Conservation (phyloP, 2,888 invertebrate genomes). For the Athrips mouffetella region DNA sequence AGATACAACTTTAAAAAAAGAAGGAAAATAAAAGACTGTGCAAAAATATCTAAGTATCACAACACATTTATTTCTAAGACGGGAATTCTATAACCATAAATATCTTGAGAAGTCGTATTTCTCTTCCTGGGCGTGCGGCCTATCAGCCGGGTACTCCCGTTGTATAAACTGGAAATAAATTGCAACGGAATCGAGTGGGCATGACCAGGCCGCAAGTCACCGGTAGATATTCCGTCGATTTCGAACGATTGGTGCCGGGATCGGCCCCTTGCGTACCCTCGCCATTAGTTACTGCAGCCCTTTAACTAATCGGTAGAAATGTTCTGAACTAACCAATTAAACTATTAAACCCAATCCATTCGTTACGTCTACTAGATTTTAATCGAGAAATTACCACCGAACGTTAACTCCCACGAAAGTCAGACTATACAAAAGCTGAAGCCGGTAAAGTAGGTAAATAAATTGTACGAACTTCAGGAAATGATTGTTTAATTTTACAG, state of each 20-base stretch:
- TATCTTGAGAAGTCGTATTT: too few relatives aligned
- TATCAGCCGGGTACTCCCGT: too few relatives aligned
- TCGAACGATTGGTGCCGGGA: slow-evolving; percentile 11
- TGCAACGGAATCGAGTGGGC: too few relatives aligned
- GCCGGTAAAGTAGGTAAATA: not conserved
- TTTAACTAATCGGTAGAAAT: slow-evolving; percentile 32
- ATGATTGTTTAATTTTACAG: not conserved
- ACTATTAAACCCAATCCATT: slow-evolving; percentile 18
- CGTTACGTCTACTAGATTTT: not conserved
- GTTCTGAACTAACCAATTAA: slow-evolving; percentile 32
- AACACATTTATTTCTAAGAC: too few relatives aligned
- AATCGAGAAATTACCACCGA: not conserved
- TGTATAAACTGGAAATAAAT: too few relatives aligned
- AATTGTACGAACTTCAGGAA: not conserved
- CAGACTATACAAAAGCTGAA: not conserved
- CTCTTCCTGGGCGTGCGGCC: too few relatives aligned
- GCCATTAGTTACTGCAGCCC: slow-evolving; percentile 36
- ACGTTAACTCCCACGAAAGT: not conserved
- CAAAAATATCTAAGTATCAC: too few relatives aligned
- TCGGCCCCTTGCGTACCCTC: slow-evolving; percentile 13
- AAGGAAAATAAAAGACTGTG: too few relatives aligned
- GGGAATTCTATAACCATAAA: too few relatives aligned
- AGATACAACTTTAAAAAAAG: too few relatives aligned
- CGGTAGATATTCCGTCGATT: too few relatives aligned
- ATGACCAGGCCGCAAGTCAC: too few relatives aligned